These are phyloP conservation scores for Piprites chloris DNA, from an alignment of 2,113 vertebrate species.

Conservation along the genomic window DNA sequence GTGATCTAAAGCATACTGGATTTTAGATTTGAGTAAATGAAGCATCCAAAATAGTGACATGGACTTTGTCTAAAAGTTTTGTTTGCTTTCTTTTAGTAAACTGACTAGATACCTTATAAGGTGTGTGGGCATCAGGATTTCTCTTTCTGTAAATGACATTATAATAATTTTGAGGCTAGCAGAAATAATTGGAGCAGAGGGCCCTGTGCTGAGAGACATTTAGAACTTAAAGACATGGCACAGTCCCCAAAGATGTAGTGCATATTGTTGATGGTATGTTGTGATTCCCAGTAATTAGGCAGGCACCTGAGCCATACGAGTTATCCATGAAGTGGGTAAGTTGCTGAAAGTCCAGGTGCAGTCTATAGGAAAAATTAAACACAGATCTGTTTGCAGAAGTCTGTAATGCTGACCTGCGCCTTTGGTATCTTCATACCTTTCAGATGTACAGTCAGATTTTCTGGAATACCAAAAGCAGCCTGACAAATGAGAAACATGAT, in stretches of 20 bases:
- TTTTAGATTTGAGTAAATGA: background rate
- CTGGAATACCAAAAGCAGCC: background rate
- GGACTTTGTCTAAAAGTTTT: background rate
- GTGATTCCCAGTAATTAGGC: background rate
- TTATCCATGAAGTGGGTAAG: background rate
- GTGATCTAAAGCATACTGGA: background rate
- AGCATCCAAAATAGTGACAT: background rate
- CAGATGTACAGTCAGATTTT: background rate
- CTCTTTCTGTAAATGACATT: background rate
- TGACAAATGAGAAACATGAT: background rate
- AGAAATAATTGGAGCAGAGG: background rate
- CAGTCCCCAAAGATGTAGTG: background rate
- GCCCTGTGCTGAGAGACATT: background rate
- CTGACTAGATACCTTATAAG: background rate
- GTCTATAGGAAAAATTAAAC: background rate
- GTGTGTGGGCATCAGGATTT: background rate
- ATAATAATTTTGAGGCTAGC: background rate
- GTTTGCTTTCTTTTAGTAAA: background rate
- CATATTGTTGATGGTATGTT: background rate
- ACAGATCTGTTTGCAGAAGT: background rate
- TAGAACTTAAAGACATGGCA: background rate
- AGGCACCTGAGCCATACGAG: background rate
- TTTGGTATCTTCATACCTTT: background rate
- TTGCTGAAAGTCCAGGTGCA: background rate
- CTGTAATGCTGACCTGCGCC: background rate